These are phyloP conservation scores for Falcaria lacertinaria DNA, from an alignment of 2,888 invertebrate species.

Conservation along the genomic window DNA sequence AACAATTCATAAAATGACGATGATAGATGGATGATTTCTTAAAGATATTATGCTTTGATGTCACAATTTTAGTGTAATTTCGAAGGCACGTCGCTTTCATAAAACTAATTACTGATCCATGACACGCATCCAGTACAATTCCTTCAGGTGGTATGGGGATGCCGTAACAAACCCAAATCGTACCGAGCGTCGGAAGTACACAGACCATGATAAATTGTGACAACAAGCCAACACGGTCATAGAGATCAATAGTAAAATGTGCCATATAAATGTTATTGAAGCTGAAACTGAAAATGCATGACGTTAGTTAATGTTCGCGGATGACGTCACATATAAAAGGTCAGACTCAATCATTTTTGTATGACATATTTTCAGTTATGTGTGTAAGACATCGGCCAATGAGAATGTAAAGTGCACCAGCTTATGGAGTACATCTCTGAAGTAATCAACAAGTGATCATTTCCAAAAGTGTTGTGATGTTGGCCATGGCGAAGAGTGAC, in stretches of 20 bases:
- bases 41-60: background rate
- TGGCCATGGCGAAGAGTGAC: no score
- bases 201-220: background rate
- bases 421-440: no score
- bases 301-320: constrained; percentile 1
- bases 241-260: constrained; percentile 1
- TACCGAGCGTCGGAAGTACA: background rate
- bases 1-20: constrained; percentile 36
- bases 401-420: no score
- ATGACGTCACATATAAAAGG: background rate
- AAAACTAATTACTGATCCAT: no score
- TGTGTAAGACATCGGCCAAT: no score
- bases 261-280: constrained; percentile 21
- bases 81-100: no score
- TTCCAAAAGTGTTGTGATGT: no score
- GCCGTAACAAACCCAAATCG: no score
- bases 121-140: no score
- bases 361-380: constrained; percentile 4
- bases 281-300: constrained; percentile 14
- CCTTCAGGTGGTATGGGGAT: no score
- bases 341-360: constrained; percentile 18
- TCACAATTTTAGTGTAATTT: background rate
- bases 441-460: no score
- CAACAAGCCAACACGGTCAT: background rate
- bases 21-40: constrained; percentile 50